These are phyloP conservation scores for Pheosia tremula DNA, from an alignment of 2,888 invertebrate genomes.

Conservation along the genomic window DNA sequence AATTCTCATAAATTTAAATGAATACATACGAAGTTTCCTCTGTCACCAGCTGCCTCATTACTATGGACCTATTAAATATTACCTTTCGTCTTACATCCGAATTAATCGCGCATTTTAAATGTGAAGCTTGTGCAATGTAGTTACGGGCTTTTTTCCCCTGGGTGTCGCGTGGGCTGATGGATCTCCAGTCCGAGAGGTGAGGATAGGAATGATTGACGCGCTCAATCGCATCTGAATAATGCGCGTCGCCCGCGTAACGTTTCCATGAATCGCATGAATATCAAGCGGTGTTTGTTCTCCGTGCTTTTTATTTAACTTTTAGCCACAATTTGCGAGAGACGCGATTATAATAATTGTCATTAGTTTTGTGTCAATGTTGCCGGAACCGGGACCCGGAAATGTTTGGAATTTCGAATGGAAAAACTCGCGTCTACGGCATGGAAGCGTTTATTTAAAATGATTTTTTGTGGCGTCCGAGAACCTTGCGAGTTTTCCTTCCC, in stretches of 20 bases:
- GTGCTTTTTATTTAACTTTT: conserved; percentile 39
- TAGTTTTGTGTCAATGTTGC: conserved; percentile 28
- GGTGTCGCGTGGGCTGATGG: conserved; percentile 18
- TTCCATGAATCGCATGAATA: conserved; percentile 70
- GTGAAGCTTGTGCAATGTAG: conserved; percentile 24
- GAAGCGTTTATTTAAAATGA: neutral
- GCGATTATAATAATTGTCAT: conserved; percentile 48
- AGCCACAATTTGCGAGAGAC: conserved; percentile 34
- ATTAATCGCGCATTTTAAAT: conserved; percentile 29
- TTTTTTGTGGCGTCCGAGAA: neutral
- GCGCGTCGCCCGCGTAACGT: conserved; percentile 47
- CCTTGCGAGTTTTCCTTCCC: conserved; percentile 2
- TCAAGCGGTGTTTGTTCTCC: conserved; percentile 49
- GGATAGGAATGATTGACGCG: conserved; percentile 57
- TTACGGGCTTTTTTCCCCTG: conserved; percentile 34
- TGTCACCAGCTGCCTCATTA: conserved; percentile 63
- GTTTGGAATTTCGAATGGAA: neutral
- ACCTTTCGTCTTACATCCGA: conserved; percentile 41
- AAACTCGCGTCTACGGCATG: no score
- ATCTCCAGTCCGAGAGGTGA: conserved; percentile 46
- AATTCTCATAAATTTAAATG: conserved; percentile 73
- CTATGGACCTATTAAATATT: conserved; percentile 68
- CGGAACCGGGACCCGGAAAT: neutral
- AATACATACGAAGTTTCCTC: conserved; percentile 60
- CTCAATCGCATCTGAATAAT: conserved; percentile 57